phyloP scores from a whole-genome alignment of 2,888 invertebrate species.

The Tipula helvola region DNA sequence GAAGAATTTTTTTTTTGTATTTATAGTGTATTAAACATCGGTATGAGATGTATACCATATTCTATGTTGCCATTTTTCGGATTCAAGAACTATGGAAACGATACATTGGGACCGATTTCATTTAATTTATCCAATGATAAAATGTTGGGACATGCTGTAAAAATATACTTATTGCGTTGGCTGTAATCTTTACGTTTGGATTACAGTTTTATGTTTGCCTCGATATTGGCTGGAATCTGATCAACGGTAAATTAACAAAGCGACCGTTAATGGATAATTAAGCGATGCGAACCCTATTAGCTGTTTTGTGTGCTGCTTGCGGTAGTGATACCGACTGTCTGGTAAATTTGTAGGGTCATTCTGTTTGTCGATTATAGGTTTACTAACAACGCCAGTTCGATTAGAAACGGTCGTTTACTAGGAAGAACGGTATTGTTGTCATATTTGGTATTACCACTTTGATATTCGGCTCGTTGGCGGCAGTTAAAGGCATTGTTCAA shows the following conservation, averaged over 20 bases:
- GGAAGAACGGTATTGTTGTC: slow-evolving; percentile 66
- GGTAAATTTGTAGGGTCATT: slow-evolving; percentile 87
- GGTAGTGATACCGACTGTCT: slow-evolving; percentile 74
- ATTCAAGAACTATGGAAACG: slow-evolving; percentile 65
- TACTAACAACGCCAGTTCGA: slow-evolving; percentile 71
- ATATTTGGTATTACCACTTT: slow-evolving; percentile 70
- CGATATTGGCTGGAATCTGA: slow-evolving; percentile 76
- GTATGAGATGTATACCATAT: slow-evolving; percentile 77
- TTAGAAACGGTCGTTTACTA: slow-evolving; percentile 79
- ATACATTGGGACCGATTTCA: slow-evolving; percentile 65
- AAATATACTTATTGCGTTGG: slow-evolving; percentile 73
- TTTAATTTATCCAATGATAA: slow-evolving; percentile 59
- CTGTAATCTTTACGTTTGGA: slow-evolving; percentile 90
- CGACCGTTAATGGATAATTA: slow-evolving; percentile 62
- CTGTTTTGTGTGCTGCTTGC: slow-evolving; percentile 63
- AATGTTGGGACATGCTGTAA: slow-evolving; percentile 74
- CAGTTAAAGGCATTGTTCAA: slow-evolving; percentile 46
- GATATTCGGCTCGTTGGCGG: slow-evolving; percentile 62
- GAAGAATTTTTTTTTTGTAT: slow-evolving; percentile 65
- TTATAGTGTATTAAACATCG: slow-evolving; percentile 80
- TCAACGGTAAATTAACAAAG: slow-evolving; percentile 61
- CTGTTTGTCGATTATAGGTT: slow-evolving; percentile 82
- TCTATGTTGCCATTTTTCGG: slow-evolving; percentile 90
- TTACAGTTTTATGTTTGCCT: slow-evolving; percentile 95
- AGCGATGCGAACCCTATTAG: slow-evolving; percentile 52